phyloP scores from a whole-genome alignment of 2,888 invertebrate species.

The Pristionchus exspectatus region DNA sequence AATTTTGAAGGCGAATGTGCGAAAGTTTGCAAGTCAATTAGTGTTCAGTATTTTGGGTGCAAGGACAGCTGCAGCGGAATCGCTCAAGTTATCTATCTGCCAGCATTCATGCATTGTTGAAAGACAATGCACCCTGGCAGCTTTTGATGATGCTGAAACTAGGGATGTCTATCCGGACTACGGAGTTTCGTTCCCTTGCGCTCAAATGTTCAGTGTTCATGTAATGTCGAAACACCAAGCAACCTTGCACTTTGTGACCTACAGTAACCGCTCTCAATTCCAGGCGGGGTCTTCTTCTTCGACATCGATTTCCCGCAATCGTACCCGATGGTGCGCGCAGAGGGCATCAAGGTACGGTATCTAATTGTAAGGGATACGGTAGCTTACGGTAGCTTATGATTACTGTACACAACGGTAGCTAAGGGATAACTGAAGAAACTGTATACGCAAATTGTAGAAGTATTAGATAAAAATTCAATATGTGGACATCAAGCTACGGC shows the following conservation, averaged over 20 bases:
- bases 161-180: too few relatives aligned
- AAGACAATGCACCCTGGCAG: background rate
- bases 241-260: background rate
- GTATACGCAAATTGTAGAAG: too few relatives aligned
- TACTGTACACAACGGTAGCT: background rate
- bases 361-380: background rate
- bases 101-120: background rate
- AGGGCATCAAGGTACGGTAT: background rate
- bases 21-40: too few relatives aligned
- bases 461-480: too few relatives aligned
- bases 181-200: too few relatives aligned
- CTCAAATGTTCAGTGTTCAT: background rate
- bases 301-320: constrained; percentile 8
- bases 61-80: too few relatives aligned
- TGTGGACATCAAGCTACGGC: too few relatives aligned
- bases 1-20: too few relatives aligned
- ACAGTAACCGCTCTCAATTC: background rate
- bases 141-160: background rate
- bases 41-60: too few relatives aligned
- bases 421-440: background rate
- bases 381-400: background rate
- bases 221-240: background rate
- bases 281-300: constrained; percentile 53
- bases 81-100: too few relatives aligned
- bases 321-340: constrained; percentile 31